phyloP scores from a whole-genome alignment of 2,113 vertebrate genomes.

The Cryptomyrus ogoouensis region DNA sequence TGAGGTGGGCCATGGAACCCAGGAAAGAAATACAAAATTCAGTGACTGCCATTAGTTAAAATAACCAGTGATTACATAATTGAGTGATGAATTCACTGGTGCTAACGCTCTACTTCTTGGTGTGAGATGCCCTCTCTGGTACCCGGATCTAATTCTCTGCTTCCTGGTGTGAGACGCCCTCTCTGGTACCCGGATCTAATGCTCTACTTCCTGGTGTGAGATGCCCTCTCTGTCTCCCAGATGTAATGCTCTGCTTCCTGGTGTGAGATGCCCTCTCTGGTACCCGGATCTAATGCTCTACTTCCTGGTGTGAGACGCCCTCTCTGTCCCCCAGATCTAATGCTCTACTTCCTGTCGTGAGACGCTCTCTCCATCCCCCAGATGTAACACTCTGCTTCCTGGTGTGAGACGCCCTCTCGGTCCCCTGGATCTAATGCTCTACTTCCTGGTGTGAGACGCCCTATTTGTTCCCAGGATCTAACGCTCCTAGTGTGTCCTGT shows the following conservation, averaged over 20 bases:
- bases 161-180: background rate
- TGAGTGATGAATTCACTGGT: background rate
- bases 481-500: slow-evolving; percentile 59
- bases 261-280: background rate
- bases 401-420: background rate
- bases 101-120: too few species aligned
- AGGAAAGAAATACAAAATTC: background rate
- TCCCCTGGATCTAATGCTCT: background rate
- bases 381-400: slow-evolving; percentile 77
- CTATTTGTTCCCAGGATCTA: background rate
- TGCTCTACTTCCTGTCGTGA: too few species aligned
- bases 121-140: too few species aligned
- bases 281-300: slow-evolving; percentile 83
- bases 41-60: background rate
- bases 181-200: background rate
- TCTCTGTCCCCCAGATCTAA: background rate
- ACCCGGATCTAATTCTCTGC: slow-evolving; percentile 41
- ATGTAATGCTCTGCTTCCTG: slow-evolving; percentile 43
- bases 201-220: too few species aligned
- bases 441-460: background rate
- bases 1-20: background rate
- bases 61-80: background rate
- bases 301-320: background rate
- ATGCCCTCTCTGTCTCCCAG: too few species aligned
- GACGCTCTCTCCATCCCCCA: slow-evolving; percentile 26